Percentiles rank a stretch among this genome's conserved stretches.
These are phyloP conservation scores for Muntiacus reevesi DNA, from an alignment of 2,113 vertebrate species.

Conservation along the genomic window DNA sequence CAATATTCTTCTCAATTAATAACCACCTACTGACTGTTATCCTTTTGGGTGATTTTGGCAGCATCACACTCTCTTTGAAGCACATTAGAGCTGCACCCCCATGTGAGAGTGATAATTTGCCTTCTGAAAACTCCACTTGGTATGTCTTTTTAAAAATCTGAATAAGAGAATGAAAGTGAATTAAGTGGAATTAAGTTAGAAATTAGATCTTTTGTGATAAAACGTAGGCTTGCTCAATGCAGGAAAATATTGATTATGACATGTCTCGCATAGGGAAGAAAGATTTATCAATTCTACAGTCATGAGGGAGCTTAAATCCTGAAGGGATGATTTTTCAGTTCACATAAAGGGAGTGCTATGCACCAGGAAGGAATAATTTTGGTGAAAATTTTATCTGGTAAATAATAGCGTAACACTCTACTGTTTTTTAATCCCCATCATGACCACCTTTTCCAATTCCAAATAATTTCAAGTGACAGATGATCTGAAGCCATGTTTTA, in stretches of 20 bases:
- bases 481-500: not conserved
- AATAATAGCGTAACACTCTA: not conserved
- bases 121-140: constrained; percentile 13
- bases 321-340: not conserved
- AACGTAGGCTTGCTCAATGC: not conserved
- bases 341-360: not conserved
- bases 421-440: not conserved
- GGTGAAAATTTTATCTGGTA: not conserved
- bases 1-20: not conserved
- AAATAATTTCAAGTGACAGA: not conserved
- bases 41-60: not conserved
- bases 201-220: not conserved
- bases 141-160: not conserved
- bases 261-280: not conserved
- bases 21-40: not conserved
- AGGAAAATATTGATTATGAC: constrained; percentile 4
- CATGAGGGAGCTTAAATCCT: not conserved
- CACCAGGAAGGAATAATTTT: not conserved
- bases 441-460: not conserved
- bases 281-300: not conserved
- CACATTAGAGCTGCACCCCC: not conserved
- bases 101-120: not conserved
- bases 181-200: constrained; percentile 19
- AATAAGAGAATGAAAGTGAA: constrained; percentile 14
- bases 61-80: not conserved